Evolutionary conservation across 2,797 vertebrate species (phyloP).

Genomic region (Syngnathus acus): DNA sequence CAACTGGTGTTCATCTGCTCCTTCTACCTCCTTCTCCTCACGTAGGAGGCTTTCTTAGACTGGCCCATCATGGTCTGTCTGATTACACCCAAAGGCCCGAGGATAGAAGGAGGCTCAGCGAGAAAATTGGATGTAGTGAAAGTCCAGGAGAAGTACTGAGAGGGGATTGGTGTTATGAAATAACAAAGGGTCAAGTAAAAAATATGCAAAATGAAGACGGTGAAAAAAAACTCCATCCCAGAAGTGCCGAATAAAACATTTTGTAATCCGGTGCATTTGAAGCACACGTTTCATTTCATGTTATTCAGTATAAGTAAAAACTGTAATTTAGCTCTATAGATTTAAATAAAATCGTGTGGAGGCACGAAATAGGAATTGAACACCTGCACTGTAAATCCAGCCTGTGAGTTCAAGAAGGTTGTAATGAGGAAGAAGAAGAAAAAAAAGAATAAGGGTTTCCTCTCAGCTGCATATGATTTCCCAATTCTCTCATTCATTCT

Average conservation of each 20-base stretch:
- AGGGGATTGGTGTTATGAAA: slow-evolving; percentile 25
- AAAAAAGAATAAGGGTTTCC: not conserved
- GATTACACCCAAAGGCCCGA: slow-evolving; percentile 32
- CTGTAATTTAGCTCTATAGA: not conserved
- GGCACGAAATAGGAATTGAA: not conserved
- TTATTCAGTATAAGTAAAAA: not conserved
- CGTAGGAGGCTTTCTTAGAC: slow-evolving; percentile 27
- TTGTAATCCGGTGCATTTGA: too few relatives aligned
- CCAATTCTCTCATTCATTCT: slow-evolving; percentile 13
- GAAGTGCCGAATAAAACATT: not conserved
- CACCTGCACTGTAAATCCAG: not conserved
- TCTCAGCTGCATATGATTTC: slow-evolving; percentile 23
- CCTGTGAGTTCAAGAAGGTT: not conserved
- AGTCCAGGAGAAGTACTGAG: slow-evolving; percentile 21
- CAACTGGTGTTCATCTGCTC: slow-evolving; percentile 8
- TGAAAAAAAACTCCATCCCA: not conserved
- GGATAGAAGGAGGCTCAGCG: slow-evolving; percentile 18
- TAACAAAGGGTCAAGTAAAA: slow-evolving; percentile 13
- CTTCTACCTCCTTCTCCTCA: slow-evolving; percentile 10
- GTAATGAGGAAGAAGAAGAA: not conserved
- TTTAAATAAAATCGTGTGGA: not conserved
- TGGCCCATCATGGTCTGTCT: slow-evolving; percentile 30
- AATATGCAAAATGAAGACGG: slow-evolving; percentile 18
- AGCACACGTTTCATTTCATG: too few relatives aligned
- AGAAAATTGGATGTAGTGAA: slow-evolving; percentile 28